These are phyloP conservation scores for Acrobasis consociella DNA, from an alignment of 2,888 invertebrate species.

Conservation along the genomic window DNA sequence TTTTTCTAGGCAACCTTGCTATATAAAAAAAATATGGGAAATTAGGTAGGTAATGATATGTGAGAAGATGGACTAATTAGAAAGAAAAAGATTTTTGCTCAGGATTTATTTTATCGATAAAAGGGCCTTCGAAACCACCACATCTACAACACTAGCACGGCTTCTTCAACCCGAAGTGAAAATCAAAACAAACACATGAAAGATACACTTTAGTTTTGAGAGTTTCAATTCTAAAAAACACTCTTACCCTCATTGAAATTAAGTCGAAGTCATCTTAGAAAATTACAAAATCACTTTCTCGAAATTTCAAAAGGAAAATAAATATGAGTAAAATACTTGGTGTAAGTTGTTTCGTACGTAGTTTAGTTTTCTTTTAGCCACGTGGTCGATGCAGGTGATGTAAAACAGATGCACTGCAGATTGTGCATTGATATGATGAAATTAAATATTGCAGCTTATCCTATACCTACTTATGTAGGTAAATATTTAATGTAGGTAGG, in stretches of 20 bases:
- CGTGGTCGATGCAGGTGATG: slow-evolving; percentile 17
- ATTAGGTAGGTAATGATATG: too few relatives aligned
- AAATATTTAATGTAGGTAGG: too few relatives aligned
- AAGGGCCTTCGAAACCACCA: background rate
- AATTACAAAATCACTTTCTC: slow-evolving; percentile 3
- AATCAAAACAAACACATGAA: slow-evolving; percentile 32
- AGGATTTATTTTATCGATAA: background rate
- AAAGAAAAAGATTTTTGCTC: too few relatives aligned
- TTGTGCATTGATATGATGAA: background rate
- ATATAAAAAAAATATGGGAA: too few relatives aligned
- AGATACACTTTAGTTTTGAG: background rate
- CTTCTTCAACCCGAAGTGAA: slow-evolving; percentile 31
- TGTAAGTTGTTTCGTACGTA: background rate
- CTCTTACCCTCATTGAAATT: slow-evolving; percentile 15
- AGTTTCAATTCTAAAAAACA: slow-evolving; percentile 4
- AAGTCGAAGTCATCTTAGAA: background rate
- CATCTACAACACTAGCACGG: slow-evolving; percentile 15
- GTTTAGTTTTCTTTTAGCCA: slow-evolving; percentile 26
- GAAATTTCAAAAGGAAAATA: slow-evolving; percentile 28
- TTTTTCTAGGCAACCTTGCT: too few relatives aligned
- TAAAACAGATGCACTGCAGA: slow-evolving; percentile 17
- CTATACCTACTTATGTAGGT: too few relatives aligned
- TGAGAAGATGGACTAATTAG: too few relatives aligned
- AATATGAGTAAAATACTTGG: slow-evolving; percentile 24
- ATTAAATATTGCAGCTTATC: background rate